Percentiles rank a stretch among this genome's conserved stretches.
Evolutionary conservation across 2,113 vertebrate genomes (phyloP).

Genomic region (Sisor rabdophorus): DNA sequence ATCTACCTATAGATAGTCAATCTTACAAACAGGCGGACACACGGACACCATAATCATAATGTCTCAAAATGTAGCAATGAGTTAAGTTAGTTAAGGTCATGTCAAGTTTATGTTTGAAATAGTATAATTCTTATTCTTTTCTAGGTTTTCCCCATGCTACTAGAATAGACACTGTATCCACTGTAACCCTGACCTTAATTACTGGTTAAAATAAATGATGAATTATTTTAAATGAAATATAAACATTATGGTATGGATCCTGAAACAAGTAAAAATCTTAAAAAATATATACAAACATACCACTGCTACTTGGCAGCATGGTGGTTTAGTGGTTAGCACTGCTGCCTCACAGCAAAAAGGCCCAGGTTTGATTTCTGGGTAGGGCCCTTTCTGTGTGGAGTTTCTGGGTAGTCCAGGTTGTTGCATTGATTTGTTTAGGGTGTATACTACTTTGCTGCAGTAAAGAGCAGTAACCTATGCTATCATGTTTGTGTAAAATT

Average conservation of each 20-base stretch:
- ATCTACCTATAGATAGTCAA: too few species aligned
- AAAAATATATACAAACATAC: neutral
- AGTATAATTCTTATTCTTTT: neutral
- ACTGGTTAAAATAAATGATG: neutral
- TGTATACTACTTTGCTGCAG: neutral
- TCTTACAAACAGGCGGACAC: too few species aligned
- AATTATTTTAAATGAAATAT: neutral
- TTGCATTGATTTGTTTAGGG: neutral
- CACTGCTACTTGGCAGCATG: neutral
- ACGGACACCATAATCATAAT: too few species aligned
- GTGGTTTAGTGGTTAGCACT: too few species aligned
- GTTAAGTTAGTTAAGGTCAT: too few species aligned
- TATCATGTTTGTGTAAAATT: neutral
- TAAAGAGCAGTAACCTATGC: neutral
- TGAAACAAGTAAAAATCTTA: neutral
- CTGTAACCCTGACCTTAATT: neutral
- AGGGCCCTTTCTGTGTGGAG: too few species aligned
- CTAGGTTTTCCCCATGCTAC: neutral
- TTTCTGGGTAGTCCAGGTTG: too few species aligned
- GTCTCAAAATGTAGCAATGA: too few species aligned
- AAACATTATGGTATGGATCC: neutral
- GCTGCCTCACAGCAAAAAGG: too few species aligned
- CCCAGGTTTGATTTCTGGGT: too few species aligned
- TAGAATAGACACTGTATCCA: neutral
- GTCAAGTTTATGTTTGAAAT: too few species aligned